Conservation (phyloP, 1,140 invertebrate species). For the Calephelis nemesis region DNA sequence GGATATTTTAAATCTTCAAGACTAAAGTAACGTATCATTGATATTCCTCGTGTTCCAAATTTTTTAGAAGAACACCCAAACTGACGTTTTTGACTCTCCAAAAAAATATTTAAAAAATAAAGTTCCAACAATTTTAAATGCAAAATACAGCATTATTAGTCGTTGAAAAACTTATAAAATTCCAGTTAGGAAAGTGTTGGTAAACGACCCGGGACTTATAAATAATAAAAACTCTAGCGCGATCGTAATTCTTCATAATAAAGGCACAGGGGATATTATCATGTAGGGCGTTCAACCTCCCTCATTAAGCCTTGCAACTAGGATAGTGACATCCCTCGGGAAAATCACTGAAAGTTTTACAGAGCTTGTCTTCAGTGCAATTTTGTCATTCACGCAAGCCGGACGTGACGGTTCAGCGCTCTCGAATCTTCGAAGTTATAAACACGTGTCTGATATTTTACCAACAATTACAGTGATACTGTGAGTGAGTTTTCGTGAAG, state of each 20-base stretch:
- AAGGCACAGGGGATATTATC: background rate
- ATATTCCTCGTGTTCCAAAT: too few species aligned
- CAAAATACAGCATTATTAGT: too few species aligned
- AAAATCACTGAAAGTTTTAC: conserved; percentile 3
- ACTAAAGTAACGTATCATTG: too few species aligned
- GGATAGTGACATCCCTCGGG: conserved; percentile 1
- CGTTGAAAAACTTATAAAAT: too few species aligned
- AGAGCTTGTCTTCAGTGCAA: conserved; percentile 4
- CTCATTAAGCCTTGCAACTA: conserved; percentile 7
- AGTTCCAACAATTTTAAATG: too few species aligned
- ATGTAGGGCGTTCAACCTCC: background rate
- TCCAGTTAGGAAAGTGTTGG: too few species aligned
- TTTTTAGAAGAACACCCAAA: too few species aligned
- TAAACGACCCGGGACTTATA: background rate
- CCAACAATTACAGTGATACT: background rate
- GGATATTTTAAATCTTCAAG: too few species aligned
- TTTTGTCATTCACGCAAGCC: background rate
- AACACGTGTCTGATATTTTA: conserved; percentile 2
- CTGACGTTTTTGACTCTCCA: too few species aligned
- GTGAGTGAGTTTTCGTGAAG: background rate
- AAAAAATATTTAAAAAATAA: too few species aligned
- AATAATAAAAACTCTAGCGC: background rate
- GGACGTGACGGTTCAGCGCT: background rate
- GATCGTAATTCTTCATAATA: background rate
- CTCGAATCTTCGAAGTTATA: background rate